A percentile compares a stretch with the other conserved stretches of the same genome.
These are phyloP conservation scores for Lipotes vexillifer DNA, from an alignment of 2,113 vertebrate species.

Conservation along the genomic window DNA sequence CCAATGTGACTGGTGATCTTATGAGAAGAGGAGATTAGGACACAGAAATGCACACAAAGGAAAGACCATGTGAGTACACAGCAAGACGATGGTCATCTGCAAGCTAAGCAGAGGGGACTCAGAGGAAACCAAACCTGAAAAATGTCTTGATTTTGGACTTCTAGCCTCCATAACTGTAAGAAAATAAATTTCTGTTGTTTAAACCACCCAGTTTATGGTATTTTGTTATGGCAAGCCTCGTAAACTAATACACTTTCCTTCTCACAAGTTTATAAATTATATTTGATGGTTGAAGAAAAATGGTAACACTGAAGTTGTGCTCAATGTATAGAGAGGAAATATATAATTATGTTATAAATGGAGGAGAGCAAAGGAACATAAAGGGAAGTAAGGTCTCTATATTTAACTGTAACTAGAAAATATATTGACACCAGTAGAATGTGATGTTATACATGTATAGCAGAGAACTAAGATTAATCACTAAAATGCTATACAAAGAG, in stretches of 20 bases:
- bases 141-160: background rate
- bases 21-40: background rate
- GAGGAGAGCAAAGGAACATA: background rate
- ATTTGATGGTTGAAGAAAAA: constrained; percentile 17
- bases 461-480: background rate
- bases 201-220: background rate
- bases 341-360: background rate
- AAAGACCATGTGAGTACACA: background rate
- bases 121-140: background rate
- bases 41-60: background rate
- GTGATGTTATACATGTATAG: background rate
- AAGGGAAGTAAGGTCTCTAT: background rate
- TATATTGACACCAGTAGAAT: background rate
- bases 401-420: background rate
- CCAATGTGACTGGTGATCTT: background rate
- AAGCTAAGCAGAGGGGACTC: background rate
- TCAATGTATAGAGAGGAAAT: background rate
- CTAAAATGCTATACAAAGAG: background rate
- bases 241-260: background rate
- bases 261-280: background rate
- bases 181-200: background rate
- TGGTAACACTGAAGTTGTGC: background rate
- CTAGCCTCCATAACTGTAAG: background rate
- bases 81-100: background rate
- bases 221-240: background rate